Conservation (phyloP, 2,797 vertebrate species). For the Amniataba percoides region DNA sequence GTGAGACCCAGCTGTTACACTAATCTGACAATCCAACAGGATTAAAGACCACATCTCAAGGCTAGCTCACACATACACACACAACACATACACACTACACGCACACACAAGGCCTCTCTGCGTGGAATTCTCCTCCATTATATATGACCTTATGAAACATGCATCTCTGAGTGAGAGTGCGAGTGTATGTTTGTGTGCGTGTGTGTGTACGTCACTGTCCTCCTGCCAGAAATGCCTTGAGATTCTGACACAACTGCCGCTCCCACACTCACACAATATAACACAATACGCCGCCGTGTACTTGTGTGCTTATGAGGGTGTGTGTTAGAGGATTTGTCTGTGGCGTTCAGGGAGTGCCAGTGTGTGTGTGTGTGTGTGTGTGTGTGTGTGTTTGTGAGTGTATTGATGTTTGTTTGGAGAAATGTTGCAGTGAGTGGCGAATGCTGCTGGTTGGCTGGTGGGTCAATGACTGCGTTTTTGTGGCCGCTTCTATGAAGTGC, state of each 20-base stretch:
- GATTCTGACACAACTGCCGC: constrained; percentile 67
- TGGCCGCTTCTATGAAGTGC: constrained; percentile 61
- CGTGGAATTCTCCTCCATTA: constrained; percentile 75
- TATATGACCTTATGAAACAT: constrained; percentile 80
- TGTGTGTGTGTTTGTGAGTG: constrained; percentile 13
- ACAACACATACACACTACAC: constrained; percentile 19
- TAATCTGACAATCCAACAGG: constrained; percentile 85
- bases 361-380: constrained; percentile 32
- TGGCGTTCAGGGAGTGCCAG: constrained; percentile 6
- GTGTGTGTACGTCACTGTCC: constrained; percentile 56
- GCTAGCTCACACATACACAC: constrained; percentile 38
- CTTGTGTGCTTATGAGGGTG: constrained; percentile 39
- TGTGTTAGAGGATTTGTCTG: constrained; percentile 32
- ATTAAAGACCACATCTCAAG: constrained; percentile 79
- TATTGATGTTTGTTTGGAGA: constrained; percentile 64
- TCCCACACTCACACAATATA: constrained; percentile 54
- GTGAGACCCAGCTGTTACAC: constrained; percentile 82
- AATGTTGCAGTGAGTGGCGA: constrained; percentile 59
- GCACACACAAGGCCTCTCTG: constrained; percentile 54
- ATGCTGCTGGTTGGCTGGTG: constrained; percentile 60
- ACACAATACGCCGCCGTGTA: constrained; percentile 35
- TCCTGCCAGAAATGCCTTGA: constrained; percentile 73
- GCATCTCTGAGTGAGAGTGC: constrained; percentile 46
- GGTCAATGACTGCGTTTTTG: constrained; percentile 72
- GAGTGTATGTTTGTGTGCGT: constrained; percentile 40